Evolutionary conservation across 2,113 vertebrate species (phyloP), one percentile per base, ranked within the genome.

Genomic region (Lasiurus borealis): DNA sequence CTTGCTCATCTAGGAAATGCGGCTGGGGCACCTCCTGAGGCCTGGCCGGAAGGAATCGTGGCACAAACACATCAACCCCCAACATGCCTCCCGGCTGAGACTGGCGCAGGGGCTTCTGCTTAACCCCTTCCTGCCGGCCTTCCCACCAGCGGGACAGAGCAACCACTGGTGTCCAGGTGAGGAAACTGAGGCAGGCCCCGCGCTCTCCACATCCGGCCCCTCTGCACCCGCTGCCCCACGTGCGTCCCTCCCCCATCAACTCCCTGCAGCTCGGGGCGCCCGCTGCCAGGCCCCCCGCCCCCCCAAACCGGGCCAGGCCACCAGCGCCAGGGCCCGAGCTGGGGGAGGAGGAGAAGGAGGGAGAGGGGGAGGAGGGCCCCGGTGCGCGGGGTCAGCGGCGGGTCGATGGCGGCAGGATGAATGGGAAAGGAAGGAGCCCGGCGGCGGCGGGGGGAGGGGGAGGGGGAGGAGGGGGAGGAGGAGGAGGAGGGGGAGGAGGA

Each of bases 391-490:
- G 40, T 48, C 62, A 31, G 71, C 40, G 0, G 40, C 3, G 62
- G 75, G 80, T 90, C 85, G 62, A 68, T 31, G 29, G 27, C 69
- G 27, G 40, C 0, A 0, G 48, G 72, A 31, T 23, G 69, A 36
- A 40, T 4, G 71, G 36, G 73, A 52, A 59, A 19, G 23, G 8
- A 8, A 40, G 12, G n/a, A 34, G 85, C 40, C 1, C 16, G 21
- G 48, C 16, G 13, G n/a, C n/a, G 13, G 16, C n/a, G 5, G 40
- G n/a, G 40, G 12, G 34, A 62, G 59, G 81, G 11, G 18, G 15
- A 18, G 59, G 11, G 36, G 50, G n/a, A 96, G 88, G 82, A n/a
- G 48, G 89, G 19, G 81, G n/a, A n/a, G n/a, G n/a, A n/a, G n/a
- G n/a, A n/a, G n/a, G n/a, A n/a, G n/a, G n/a, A n/a, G n/a, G n/a